Conservation (phyloP, 2,888 invertebrate species). For the Chouioia cunea region DNA sequence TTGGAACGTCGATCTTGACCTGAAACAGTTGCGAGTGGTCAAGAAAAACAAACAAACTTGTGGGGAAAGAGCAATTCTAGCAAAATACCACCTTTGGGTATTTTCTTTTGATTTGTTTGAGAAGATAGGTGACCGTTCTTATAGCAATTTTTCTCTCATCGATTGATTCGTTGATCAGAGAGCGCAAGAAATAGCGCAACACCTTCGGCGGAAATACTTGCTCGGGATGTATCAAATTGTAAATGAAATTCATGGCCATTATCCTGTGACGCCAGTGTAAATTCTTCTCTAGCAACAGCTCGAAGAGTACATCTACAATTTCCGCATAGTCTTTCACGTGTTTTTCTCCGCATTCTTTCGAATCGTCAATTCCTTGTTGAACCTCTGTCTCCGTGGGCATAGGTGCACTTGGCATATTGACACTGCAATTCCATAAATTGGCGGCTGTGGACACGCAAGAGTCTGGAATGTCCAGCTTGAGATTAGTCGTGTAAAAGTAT, state of each 20-base stretch:
- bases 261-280: slow-evolving; percentile 86
- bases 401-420: slow-evolving; percentile 65
- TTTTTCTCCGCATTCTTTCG: slow-evolving; percentile 67
- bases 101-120: slow-evolving; percentile 80
- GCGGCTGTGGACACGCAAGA: slow-evolving; percentile 70
- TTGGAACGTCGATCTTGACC: slow-evolving; percentile 35
- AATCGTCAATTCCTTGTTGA: slow-evolving; percentile 62
- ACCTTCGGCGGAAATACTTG: slow-evolving; percentile 75
- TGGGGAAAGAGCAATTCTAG: slow-evolving; percentile 1
- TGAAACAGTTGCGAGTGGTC: slow-evolving; percentile 11
- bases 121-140: slow-evolving; percentile 73
- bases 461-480: slow-evolving; percentile 72
- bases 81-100: slow-evolving; percentile 65
- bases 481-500: slow-evolving; percentile 75
- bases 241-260: slow-evolving; percentile 81
- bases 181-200: slow-evolving; percentile 75
- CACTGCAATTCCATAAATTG: slow-evolving; percentile 66
- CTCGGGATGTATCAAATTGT: slow-evolving; percentile 80
- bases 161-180: slow-evolving; percentile 83
- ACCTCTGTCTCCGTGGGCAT: slow-evolving; percentile 65
- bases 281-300: slow-evolving; percentile 72
- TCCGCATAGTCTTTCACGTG: slow-evolving; percentile 71
- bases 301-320: slow-evolving; percentile 70
- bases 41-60: background rate
- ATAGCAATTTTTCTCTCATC: slow-evolving; percentile 81